A percentile compares a stretch with the other conserved stretches of the same genome.
phyloP scores from a whole-genome alignment of 2,797 vertebrate genomes.

The Tolypeutes matacus region DNA sequence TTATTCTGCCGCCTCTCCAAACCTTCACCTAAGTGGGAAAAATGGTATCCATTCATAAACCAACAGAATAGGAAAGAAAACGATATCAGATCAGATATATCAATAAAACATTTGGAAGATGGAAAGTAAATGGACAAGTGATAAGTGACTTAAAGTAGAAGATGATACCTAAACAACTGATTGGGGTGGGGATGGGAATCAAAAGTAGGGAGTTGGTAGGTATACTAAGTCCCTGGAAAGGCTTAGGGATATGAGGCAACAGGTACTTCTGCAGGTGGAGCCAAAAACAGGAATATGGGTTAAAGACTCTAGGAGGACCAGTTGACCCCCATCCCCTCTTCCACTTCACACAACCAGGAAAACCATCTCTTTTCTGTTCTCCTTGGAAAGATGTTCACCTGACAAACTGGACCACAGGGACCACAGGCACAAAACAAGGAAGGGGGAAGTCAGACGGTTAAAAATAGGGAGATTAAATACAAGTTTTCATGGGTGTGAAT shows the following conservation, averaged over 20 bases:
- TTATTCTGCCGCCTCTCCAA: neutral
- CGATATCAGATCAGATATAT: neutral
- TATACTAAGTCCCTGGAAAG: neutral
- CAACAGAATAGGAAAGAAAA: neutral
- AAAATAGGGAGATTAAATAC: neutral
- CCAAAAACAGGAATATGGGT: neutral
- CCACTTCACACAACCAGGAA: neutral
- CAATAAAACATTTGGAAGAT: neutral
- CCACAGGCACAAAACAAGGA: neutral
- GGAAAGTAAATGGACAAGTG: neutral
- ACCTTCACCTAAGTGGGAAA: neutral
- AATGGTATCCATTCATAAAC: neutral
- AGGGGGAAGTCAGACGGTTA: neutral
- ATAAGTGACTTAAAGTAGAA: neutral
- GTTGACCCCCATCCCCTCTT: neutral
- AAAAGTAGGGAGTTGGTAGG: rapidly evolving
- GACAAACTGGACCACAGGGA: neutral
- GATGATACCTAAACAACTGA: neutral
- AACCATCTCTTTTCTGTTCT: neutral
- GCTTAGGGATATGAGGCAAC: neutral
- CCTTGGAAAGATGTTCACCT: neutral
- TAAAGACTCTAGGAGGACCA: neutral
- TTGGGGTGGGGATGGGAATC: neutral
- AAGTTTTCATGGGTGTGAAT: neutral
- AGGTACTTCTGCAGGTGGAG: neutral